Percentiles rank a stretch among this genome's conserved stretches.
Evolutionary conservation across 64 coral and sea anemone species (phyloP).

Genomic region (Orbicella faveolata): DNA sequence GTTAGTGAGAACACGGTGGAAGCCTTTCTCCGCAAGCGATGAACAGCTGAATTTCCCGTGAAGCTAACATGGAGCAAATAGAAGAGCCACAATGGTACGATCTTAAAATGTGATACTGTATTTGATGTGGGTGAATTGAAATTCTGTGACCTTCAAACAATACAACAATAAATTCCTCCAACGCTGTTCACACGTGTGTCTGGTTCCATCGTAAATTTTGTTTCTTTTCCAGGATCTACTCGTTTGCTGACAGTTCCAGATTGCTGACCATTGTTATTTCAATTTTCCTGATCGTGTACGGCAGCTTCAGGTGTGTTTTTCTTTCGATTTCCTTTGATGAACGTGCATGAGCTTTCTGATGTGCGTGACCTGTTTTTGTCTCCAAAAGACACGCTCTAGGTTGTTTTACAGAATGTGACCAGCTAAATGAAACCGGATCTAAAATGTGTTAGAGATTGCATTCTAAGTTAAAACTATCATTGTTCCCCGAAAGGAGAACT

Average conservation of each 20-base stretch:
- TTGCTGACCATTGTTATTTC: constrained; percentile 90
- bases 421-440: no score
- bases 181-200: constrained; percentile 16
- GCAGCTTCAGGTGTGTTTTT: constrained; percentile 87
- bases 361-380: neutral
- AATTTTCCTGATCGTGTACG: constrained; percentile 90
- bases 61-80: constrained; percentile 5
- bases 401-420: no score
- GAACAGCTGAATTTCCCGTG: neutral
- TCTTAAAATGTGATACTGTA: neutral
- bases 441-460: no score
- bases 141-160: neutral
- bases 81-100: constrained; percentile 24
- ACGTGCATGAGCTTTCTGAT: no score
- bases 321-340: neutral
- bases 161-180: constrained; percentile 1
- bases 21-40: neutral
- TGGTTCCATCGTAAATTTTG: neutral
- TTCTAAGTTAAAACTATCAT: no score
- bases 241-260: constrained; percentile 87
- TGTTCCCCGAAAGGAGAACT: no score
- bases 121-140: neutral
- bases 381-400: neutral
- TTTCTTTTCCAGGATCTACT: constrained; percentile 78
- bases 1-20: no score